These are phyloP conservation scores for Botrylloides violaceus DNA, from an alignment of 23 tunicate genomes.

Conservation along the genomic window DNA sequence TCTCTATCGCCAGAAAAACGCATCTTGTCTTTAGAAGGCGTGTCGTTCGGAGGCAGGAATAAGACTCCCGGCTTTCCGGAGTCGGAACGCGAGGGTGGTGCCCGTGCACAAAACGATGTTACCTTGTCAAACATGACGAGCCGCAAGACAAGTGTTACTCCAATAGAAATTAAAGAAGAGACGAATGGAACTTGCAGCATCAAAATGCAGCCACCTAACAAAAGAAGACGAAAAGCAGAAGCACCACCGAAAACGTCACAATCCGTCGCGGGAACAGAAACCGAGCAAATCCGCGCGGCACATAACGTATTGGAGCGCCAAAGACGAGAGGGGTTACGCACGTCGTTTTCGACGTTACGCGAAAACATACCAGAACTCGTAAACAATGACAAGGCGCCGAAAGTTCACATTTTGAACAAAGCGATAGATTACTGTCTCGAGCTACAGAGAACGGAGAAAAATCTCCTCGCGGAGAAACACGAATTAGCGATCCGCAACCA, in stretches of 20 bases:
- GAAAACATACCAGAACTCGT: constrained; percentile 55
- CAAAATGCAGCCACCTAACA: constrained; percentile 21
- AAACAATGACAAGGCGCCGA: constrained; percentile 54
- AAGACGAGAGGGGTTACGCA: constrained; percentile 69
- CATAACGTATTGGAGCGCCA: constrained; percentile 88
- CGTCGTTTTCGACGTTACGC: constrained; percentile 55
- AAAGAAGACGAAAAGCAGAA: constrained; percentile 24
- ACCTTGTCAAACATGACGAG: neutral
- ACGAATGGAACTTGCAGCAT: neutral
- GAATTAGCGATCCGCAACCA: constrained; percentile 9
- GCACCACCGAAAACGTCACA: neutral
- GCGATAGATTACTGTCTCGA: constrained; percentile 57
- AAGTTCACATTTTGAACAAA: constrained; percentile 71
- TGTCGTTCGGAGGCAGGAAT: constrained; percentile 57
- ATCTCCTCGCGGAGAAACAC: constrained; percentile 19
- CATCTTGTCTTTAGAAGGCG: constrained; percentile 65
- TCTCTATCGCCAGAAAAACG: constrained; percentile 18
- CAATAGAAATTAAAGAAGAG: constrained; percentile 26
- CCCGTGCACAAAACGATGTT: neutral
- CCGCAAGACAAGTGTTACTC: neutral
- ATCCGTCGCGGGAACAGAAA: constrained; percentile 39
- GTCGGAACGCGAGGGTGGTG: too few species aligned
- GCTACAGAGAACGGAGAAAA: constrained; percentile 21
- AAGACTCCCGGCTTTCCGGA: constrained; percentile 23
- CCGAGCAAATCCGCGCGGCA: constrained; percentile 58